Percentiles rank a stretch among this genome's conserved stretches.
Evolutionary conservation across 2,113 vertebrate species (phyloP).

Genomic region (Meriones unguiculatus): DNA sequence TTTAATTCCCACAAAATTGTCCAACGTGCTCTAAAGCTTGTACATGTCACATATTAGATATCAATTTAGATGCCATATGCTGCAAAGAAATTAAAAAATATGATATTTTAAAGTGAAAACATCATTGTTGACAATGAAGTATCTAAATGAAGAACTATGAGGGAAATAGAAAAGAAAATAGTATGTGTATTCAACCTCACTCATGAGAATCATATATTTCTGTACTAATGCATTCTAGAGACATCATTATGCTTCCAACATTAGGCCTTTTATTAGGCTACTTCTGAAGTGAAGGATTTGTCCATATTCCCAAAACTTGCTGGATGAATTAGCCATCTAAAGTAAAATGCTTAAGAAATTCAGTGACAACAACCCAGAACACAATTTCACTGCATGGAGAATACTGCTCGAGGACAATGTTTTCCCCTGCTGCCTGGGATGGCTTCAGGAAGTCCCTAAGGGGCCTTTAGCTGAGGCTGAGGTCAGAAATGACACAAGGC

Average conservation of each 20-base stretch:
- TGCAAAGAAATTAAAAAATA: background rate
- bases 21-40: too few relatives aligned
- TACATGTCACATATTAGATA: too few relatives aligned
- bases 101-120: background rate
- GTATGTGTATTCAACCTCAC: background rate
- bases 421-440: background rate
- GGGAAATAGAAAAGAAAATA: background rate
- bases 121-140: background rate
- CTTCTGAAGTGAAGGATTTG: background rate
- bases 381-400: background rate
- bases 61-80: background rate
- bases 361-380: background rate
- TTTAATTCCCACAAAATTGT: too few relatives aligned
- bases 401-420: background rate
- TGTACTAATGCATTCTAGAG: too few relatives aligned
- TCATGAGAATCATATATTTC: background rate
- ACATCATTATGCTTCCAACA: background rate
- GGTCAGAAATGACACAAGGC: background rate
- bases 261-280: background rate
- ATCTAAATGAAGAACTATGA: background rate
- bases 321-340: background rate
- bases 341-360: background rate
- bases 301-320: background rate
- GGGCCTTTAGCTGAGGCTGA: rapidly evolving
- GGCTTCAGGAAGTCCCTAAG: rapidly evolving